Evolutionary conservation across 2,888 invertebrate species (phyloP), one percentile per base, ranked within the genome.

Genomic region (Sepioteuthis lessoniana): DNA sequence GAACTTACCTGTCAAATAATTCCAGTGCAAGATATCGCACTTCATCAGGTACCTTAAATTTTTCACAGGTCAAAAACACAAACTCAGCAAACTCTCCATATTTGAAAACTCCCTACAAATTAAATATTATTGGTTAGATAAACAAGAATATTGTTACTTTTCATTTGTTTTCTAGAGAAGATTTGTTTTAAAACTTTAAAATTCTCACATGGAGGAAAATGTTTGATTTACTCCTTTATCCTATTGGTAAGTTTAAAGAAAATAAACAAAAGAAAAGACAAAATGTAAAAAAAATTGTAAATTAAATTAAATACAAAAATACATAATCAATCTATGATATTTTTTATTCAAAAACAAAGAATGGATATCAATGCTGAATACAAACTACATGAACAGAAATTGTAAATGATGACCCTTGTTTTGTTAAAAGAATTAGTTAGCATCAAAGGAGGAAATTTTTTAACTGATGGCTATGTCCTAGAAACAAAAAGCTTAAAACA

Each of bases 1-100:
- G 35, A 47, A 91, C 94, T 94, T 94, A 97, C 97, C 96, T 96
- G 94, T 97, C 97, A 96, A 97, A 97, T 31, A 97, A 94, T 94
- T 97, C 97, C 10, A 96, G 94, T 31, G 97, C 96, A n/a, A 96
- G 94, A 95, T 96, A 97, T 94, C 96, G 96, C 13, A 96, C 96
- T 95, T 97, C 96, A 91, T 94, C 94, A 31, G 96, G 95, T 94
- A 96, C 95, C 76, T 96, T 95, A 90, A 97, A 95, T 94, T 95
- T 95, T 38, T 97, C 96, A 96, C 97, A 97, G 31, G 96, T 95
- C 31, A 95, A 94, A 94, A 97, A 97, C 37, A 97, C 95, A 94
- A 96, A 96, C 91, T 96, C 95, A 21, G 96, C 96, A 94, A 95
- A 95, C 90, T 95, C 94, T 46, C 95, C 95, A 47, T 94, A 94